Base-by-base conservation (phyloP, 2,113 vertebrate species). In the Piprites chloris region DNA sequence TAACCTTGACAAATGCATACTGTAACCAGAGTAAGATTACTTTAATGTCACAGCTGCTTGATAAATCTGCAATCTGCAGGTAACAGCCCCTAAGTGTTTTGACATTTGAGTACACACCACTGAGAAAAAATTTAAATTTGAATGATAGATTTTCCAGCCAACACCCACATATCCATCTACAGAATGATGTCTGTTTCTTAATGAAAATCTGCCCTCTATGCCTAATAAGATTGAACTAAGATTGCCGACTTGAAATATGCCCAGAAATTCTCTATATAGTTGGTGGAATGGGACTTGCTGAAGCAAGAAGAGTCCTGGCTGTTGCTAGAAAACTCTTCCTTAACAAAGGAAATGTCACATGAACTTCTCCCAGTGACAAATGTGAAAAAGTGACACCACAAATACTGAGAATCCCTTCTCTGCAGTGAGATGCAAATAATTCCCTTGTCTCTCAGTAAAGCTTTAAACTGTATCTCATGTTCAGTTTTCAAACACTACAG, bases 311-410 rank as follows among this genome's bases (percentile, higher is more conserved):
- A 96, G 84, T 61, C 71, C 68, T 95, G 77, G 62, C 59, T 89
- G 91, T 55, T 82, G 69, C 90, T 79, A 78, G 68, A 93, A 90
- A 94, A 87, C 95, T 96, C 79, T 85, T 91, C 52, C 44, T 87
- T 94, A 77, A 95, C 91, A 97, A 97, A 97, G 44, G 27, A 89
- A 94, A 95, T 86, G 77, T 93, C 76, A 32, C 93, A 93, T 72
- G 90, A 97, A 75, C 79, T 93, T 95, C 71, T 95, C 61, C 71
- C n/a, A 52, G 88, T 72, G 77, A 93, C 35, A 67, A 66, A 89
- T 49, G 83, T 12, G n/a, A 55, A 79, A 73, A 92, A 96, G 39
- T 27, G 28, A 91, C 1, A 30, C 65, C 56, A 53, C n/a, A 93
- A 81, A 94, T 84, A 47, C 46, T 47, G 66, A n/a, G 72, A 89